phyloP scores from a whole-genome alignment of 35 echinoderm and acorn worm species.

The Hemicentrotus pulcherrimus region DNA sequence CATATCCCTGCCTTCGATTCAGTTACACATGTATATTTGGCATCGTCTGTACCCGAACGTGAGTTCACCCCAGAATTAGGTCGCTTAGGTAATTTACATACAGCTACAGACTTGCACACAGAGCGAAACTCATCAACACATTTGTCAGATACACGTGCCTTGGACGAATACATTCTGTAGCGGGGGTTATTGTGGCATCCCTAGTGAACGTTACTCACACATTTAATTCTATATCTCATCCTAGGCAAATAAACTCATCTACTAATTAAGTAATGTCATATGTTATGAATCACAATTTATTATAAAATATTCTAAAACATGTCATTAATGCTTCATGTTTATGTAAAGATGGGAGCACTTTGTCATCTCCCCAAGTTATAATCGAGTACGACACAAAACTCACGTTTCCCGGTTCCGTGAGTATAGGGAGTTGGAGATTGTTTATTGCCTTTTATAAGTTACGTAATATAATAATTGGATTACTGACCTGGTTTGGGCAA shows the following conservation, averaged over 20 bases:
- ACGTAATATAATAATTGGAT: not conserved
- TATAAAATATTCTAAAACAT: not conserved
- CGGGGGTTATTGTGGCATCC: not conserved
- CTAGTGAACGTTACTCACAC: not conserved
- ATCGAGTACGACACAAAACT: not conserved
- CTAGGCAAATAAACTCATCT: not conserved
- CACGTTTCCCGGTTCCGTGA: not conserved
- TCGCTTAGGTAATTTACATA: constrained; percentile 23
- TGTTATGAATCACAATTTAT: not conserved
- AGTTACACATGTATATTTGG: not conserved
- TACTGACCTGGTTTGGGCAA: not conserved
- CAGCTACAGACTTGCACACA: not conserved
- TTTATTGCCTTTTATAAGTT: not conserved
- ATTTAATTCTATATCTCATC: not conserved
- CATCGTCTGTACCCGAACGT: constrained; percentile 15
- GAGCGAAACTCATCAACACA: constrained; percentile 25
- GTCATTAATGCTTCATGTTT: not conserved
- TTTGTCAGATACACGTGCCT: constrained; percentile 40
- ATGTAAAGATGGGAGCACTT: not conserved
- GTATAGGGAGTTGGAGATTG: not conserved
- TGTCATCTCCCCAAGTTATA: not conserved
- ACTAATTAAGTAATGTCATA: not conserved
- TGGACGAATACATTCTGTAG: constrained; percentile 15
- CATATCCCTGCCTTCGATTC: no score
- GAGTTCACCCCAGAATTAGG: constrained; percentile 30